These are phyloP conservation scores for Hystrix cristata DNA, from an alignment of 2,113 vertebrate genomes.

Conservation along the genomic window DNA sequence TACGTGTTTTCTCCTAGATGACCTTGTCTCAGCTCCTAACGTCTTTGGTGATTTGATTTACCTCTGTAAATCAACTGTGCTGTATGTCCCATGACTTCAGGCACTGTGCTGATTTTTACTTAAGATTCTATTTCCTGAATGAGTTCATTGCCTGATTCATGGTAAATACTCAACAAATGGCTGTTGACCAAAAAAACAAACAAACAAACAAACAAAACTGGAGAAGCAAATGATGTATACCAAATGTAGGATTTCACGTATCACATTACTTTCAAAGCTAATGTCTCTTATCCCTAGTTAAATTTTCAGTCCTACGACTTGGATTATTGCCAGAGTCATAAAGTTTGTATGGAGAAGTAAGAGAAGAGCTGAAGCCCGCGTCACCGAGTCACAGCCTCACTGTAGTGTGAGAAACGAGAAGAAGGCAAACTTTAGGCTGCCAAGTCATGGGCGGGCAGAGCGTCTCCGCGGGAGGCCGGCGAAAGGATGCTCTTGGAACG, in stretches of 20 bases:
- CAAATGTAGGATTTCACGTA: neutral
- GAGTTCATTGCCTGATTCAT: neutral
- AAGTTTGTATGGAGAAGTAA: neutral
- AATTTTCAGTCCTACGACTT: neutral
- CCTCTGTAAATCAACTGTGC: neutral
- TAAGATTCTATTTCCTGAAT: neutral
- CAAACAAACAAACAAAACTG: no score
- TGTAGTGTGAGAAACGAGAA: neutral
- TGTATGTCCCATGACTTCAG: neutral
- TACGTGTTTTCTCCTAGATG: neutral
- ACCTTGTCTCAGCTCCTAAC: neutral
- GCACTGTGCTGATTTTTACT: neutral
- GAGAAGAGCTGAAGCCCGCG: neutral
- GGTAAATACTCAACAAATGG: neutral
- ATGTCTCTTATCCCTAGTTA: neutral
- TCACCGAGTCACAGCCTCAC: neutral
- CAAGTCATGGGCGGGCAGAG: neutral
- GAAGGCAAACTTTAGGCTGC: neutral
- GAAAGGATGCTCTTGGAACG: neutral
- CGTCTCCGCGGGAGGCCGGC: neutral
- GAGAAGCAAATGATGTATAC: neutral
- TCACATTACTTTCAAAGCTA: conserved; percentile 5
- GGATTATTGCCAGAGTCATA: neutral
- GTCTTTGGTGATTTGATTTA: neutral
- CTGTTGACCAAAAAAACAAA: neutral